Evolutionary conservation across 1,140 invertebrate species (phyloP).

Genomic region (Homarus americanus): DNA sequence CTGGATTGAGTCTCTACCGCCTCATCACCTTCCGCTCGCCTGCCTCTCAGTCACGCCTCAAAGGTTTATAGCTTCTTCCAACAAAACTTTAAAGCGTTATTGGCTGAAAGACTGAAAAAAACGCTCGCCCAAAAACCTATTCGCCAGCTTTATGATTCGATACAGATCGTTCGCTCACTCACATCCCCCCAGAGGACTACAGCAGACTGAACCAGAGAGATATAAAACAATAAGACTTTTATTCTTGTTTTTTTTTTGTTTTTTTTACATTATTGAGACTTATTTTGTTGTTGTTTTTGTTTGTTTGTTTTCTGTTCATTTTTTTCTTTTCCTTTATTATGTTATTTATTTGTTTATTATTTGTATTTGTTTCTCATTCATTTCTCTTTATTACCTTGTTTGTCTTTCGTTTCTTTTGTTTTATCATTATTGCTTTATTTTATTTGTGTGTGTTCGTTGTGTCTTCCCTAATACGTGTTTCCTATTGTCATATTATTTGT

Average conservation of each 20-base stretch:
- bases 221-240: background rate
- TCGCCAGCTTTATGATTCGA: background rate
- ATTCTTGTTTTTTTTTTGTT: background rate
- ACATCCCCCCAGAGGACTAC: background rate
- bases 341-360: background rate
- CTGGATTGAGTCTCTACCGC: background rate
- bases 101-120: background rate
- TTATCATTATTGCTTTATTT: background rate
- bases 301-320: background rate
- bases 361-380: background rate
- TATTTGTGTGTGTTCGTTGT: background rate
- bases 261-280: background rate
- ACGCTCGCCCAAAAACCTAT: background rate
- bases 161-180: background rate
- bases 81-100: background rate
- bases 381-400: background rate
- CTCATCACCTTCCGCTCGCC: background rate
- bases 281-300: background rate
- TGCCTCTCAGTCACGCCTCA: slow-evolving; percentile 6
- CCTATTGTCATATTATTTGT: background rate
- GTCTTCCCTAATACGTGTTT: background rate
- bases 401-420: background rate
- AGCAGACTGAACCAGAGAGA: background rate
- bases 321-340: background rate
- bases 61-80: background rate